phyloP scores from a whole-genome alignment of 2,888 invertebrate species.

The Drosophila parthenogenetica region DNA sequence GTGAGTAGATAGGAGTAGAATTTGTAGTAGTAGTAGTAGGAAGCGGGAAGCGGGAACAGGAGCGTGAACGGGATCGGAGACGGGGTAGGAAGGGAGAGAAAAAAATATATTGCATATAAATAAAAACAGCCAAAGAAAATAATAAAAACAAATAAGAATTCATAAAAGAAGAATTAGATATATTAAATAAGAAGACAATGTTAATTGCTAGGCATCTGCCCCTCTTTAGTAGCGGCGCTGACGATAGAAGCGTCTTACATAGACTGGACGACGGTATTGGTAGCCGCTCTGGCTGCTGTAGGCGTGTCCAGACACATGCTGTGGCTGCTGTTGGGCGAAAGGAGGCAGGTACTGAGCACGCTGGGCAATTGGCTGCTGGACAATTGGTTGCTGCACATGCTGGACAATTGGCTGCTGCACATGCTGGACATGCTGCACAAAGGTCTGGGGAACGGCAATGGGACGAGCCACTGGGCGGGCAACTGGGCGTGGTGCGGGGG shows the following conservation, averaged over 20 bases:
- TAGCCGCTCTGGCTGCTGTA: slow-evolving; percentile 77
- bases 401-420: slow-evolving; percentile 38
- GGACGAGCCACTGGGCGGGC: slow-evolving; percentile 61
- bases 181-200: slow-evolving; percentile 68
- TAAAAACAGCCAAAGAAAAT: slow-evolving; percentile 55
- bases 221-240: slow-evolving; percentile 76
- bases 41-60: slow-evolving; percentile 18
- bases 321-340: slow-evolving; percentile 51
- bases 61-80: slow-evolving; percentile 30
- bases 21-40: slow-evolving; percentile 20
- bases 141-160: slow-evolving; percentile 28
- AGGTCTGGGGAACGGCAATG: slow-evolving; percentile 54
- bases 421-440: slow-evolving; percentile 35
- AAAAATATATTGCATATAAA: slow-evolving; percentile 37
- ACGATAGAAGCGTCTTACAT: slow-evolving; percentile 79
- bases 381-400: slow-evolving; percentile 35
- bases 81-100: slow-evolving; percentile 34
- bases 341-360: slow-evolving; percentile 69
- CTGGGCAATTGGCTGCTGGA: slow-evolving; percentile 51
- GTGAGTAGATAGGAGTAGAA: slow-evolving; percentile 44
- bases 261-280: slow-evolving; percentile 82
- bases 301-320: slow-evolving; percentile 68
- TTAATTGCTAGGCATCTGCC: slow-evolving; percentile 55
- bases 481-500: slow-evolving; percentile 48
- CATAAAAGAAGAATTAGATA: slow-evolving; percentile 54